Evolutionary conservation across 2,797 vertebrate species (phyloP).

Genomic region (Molossus alvarezi): DNA sequence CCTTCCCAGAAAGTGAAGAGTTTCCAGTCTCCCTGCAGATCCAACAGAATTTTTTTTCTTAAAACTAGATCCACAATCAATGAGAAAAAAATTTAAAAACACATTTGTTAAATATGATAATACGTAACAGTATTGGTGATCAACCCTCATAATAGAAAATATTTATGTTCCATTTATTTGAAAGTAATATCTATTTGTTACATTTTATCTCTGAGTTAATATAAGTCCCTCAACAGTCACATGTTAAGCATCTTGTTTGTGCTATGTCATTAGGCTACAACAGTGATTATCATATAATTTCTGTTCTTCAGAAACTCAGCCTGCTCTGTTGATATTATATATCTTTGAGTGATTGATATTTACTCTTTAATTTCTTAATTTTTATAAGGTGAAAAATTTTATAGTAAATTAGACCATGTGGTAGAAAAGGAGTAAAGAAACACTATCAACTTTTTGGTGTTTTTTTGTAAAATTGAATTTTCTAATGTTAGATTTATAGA

Average conservation of each 20-base stretch:
- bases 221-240: neutral
- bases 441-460: neutral
- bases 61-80: conserved; percentile 23
- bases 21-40: neutral
- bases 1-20: neutral
- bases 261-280: neutral
- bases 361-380: conserved; percentile 25
- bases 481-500: conserved; percentile 49
- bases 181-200: neutral
- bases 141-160: neutral
- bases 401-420: neutral
- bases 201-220: conserved; percentile 18
- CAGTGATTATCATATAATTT: neutral
- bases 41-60: neutral
- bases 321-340: neutral
- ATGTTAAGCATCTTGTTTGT: neutral
- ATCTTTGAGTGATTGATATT: neutral
- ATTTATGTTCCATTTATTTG: neutral
- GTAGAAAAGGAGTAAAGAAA: neutral
- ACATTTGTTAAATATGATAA: neutral
- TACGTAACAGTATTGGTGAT: neutral
- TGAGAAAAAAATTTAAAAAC: conserved; percentile 7
- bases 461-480: conserved; percentile 23
- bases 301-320: neutral
- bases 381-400: neutral